These are phyloP conservation scores for Laticauda colubrina DNA, from an alignment of 2,113 vertebrate genomes.

Conservation along the genomic window DNA sequence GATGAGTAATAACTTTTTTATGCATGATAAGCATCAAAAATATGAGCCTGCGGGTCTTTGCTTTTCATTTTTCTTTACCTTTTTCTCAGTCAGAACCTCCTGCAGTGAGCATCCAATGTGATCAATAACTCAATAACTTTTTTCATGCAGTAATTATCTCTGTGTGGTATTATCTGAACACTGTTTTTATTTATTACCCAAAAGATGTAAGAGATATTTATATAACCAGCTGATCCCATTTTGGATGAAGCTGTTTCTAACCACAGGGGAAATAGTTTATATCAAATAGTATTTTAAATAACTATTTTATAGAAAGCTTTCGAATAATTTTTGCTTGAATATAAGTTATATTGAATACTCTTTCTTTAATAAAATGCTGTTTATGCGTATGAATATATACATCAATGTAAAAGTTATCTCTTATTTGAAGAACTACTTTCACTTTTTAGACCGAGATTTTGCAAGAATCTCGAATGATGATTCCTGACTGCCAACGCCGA, in stretches of 20 bases:
- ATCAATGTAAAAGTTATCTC: not conserved
- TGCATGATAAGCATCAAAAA: constrained; percentile 85
- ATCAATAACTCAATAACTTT: constrained; percentile 96
- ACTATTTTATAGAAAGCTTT: constrained; percentile 57
- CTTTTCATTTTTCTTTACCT: constrained; percentile 80
- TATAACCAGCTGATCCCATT: constrained; percentile 82
- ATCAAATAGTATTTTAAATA: constrained; percentile 73
- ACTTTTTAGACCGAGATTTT: constrained; percentile 84
- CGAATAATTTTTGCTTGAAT: constrained; percentile 49
- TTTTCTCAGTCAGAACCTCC: constrained; percentile 79
- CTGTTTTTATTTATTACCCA: constrained; percentile 80
- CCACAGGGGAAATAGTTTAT: constrained; percentile 71
- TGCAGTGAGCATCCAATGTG: constrained; percentile 75
- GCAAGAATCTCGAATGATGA: constrained; percentile 95
- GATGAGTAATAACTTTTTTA: constrained; percentile 87
- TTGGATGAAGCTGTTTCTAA: constrained; percentile 70
- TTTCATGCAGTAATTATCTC: constrained; percentile 86
- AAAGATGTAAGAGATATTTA: constrained; percentile 78
- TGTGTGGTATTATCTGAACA: constrained; percentile 81
- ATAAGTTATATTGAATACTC: constrained; percentile 38
- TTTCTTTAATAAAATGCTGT: constrained; percentile 12
- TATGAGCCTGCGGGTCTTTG: constrained; percentile 81
- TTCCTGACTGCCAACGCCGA: constrained; percentile 91
- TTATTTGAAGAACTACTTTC: constrained; percentile 7
- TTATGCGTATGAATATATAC: constrained; percentile 18